These are phyloP conservation scores for Drepana arcuata DNA, from an alignment of 1,140 invertebrate genomes.

Conservation along the genomic window DNA sequence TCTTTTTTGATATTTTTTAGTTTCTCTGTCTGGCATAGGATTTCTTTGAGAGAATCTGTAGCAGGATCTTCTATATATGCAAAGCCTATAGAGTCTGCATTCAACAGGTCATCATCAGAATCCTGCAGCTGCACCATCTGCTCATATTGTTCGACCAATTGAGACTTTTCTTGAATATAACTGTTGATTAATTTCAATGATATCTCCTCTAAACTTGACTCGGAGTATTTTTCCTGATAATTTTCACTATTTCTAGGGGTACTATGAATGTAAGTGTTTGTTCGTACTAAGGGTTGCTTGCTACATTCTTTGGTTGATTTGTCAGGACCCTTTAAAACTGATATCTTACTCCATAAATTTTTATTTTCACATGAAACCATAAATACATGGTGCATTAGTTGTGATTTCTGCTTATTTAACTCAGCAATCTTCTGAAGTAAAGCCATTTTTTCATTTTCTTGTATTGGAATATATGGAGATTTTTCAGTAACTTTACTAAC, in stretches of 20 bases:
- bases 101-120: constrained; percentile 58
- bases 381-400: constrained; percentile 80
- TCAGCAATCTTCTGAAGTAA: constrained; percentile 76
- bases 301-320: constrained; percentile 63
- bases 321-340: constrained; percentile 67
- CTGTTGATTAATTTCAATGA: constrained; percentile 80
- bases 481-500: constrained; percentile 47
- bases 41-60: constrained; percentile 74
- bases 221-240: constrained; percentile 68
- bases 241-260: constrained; percentile 70
- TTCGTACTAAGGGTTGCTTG: constrained; percentile 68
- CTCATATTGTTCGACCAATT: constrained; percentile 78
- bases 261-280: constrained; percentile 76
- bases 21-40: constrained; percentile 77
- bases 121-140: constrained; percentile 76
- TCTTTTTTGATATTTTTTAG: constrained; percentile 76
- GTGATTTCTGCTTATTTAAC: constrained; percentile 80
- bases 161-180: constrained; percentile 77
- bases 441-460: constrained; percentile 58
- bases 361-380: constrained; percentile 87
- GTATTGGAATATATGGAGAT: constrained; percentile 37
- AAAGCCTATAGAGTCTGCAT: constrained; percentile 77
- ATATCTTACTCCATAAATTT: constrained; percentile 82
- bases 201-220: constrained; percentile 83
- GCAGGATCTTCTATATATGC: constrained; percentile 76